Conservation (phyloP, 2,888 invertebrate genomes). For the Callosobruchus maculatus region DNA sequence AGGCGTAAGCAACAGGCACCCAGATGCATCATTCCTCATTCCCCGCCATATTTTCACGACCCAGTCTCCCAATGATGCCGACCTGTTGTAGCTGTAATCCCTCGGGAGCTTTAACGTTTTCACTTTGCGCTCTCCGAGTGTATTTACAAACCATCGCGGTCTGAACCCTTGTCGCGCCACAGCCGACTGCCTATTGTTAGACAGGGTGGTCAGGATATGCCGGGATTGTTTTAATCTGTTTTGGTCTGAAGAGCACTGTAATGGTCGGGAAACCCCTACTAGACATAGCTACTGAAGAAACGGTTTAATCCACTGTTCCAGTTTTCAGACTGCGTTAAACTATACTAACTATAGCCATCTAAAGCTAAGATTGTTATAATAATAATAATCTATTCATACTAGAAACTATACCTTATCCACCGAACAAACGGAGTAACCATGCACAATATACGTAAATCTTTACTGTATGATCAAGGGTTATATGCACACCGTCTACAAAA, state of each 20-base stretch:
- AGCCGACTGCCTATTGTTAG: neutral
- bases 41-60: neutral
- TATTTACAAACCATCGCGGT: slow-evolving; percentile 20
- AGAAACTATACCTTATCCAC: no score
- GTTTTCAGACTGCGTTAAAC: no score
- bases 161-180: slow-evolving; percentile 4
- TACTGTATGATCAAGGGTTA: no score
- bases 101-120: slow-evolving; percentile 43
- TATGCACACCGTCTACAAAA: no score
- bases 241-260: neutral
- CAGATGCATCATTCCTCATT: neutral
- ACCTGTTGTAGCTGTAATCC: slow-evolving; percentile 39
- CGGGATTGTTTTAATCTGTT: neutral
- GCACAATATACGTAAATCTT: no score
- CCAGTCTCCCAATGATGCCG: neutral
- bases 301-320: no score
- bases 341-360: no score
- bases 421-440: no score
- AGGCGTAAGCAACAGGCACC: neutral
- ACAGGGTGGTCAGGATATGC: neutral
- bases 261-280: no score
- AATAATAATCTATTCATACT: no score
- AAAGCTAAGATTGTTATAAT: no score
- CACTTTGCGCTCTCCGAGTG: slow-evolving; percentile 40
- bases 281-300: no score